Evolutionary conservation across 37 sponge, comb jelly and placozoan species (phyloP).

Genomic region (Trichoplax adhaerens): DNA sequence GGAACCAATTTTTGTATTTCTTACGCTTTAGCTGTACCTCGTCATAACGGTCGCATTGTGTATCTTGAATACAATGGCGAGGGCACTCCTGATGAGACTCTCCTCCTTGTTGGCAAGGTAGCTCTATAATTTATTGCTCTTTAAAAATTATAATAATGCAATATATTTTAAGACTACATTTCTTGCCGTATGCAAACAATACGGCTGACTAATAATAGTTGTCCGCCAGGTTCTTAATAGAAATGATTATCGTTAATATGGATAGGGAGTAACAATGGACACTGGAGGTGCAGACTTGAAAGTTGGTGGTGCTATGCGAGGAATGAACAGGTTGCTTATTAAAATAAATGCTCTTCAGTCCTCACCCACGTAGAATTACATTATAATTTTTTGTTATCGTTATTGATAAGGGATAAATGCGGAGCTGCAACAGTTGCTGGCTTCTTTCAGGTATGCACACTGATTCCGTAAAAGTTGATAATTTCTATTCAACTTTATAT

Average conservation of each 20-base stretch:
- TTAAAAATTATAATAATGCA: background rate
- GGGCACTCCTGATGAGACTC: slow-evolving; percentile 12
- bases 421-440: slow-evolving; percentile 42
- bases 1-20: background rate
- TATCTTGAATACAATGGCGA: slow-evolving; percentile 10
- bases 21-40: background rate
- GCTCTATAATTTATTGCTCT: background rate
- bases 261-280: slow-evolving; percentile 35
- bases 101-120: slow-evolving; percentile 25
- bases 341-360: too few species aligned
- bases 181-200: background rate
- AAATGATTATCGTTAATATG: background rate
- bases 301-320: slow-evolving; percentile 37
- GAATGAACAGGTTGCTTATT: slow-evolving; percentile 21
- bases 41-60: slow-evolving; percentile 9
- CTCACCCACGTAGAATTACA: too few species aligned
- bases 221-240: background rate
- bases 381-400: too few species aligned
- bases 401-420: slow-evolving; percentile 20
- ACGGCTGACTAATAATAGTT: background rate
- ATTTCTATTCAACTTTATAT: too few species aligned
- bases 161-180: background rate
- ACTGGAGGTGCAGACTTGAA: slow-evolving; percentile 34
- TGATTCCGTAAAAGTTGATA: too few species aligned
- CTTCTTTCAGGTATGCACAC: slow-evolving; percentile 19